Base-by-base conservation (phyloP, 2,888 invertebrate genomes). In the Lochmaea capreae region DNA sequence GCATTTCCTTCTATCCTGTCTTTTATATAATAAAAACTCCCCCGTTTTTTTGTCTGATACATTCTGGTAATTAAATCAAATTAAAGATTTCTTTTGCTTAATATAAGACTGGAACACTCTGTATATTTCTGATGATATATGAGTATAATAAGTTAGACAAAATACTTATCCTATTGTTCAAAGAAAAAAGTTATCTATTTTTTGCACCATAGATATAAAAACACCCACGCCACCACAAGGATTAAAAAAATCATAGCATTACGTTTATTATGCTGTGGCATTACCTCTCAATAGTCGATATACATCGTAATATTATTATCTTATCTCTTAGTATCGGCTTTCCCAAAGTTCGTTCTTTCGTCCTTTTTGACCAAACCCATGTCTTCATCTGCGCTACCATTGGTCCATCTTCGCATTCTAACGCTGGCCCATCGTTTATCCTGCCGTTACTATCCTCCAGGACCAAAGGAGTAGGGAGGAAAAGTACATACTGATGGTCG, bases 371-470 rank as follows among this genome's bases (percentile, higher is more conserved):
- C 33, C 65, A 65, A 66, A 70, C 70, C 70, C 73, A 73, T 66
- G 69, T 33, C 69, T 46, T 26, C 42, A 54, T 65, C 69, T 16
- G 46, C 39, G 43, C 68, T 61, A 33, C 71, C 43, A 80, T 79
- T 80, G 80, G 80, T 71, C 73, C 68, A 69, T 59, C 58, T 62
- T 62, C 71, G 65, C 73, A 72, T 77, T 76, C 75, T 77, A 74
- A 76, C 74, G 76, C 77, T 78, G 77, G 77, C 67, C 72, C 73
- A 42, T 72, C 74, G 69, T 68, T 72, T 69, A 72, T 71, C 76
- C 76, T 77, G 74, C 72, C 63, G 71, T 80, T 80, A 78, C 79
- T 76, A 80, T 84, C 83, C 84, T 83, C 79, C 83, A 83, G 84
- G 84, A 85, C 80, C 76, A 82, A 82, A 81, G 79, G 80, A 81